Evolutionary conservation across 2,797 vertebrate genomes (phyloP).

Genomic region (Amazona finschi): DNA sequence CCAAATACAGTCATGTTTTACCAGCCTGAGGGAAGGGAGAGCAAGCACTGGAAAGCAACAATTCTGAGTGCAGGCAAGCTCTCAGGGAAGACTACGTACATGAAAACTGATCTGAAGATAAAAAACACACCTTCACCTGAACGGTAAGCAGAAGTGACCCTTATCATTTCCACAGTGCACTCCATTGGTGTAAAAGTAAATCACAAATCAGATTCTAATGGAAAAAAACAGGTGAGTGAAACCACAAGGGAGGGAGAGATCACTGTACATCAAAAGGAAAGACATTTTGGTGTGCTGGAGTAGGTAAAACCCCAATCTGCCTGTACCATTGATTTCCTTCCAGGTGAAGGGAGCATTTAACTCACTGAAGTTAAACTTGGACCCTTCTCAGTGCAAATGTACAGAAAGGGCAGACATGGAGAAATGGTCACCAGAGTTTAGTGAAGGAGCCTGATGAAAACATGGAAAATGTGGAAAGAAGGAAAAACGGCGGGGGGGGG

Average conservation of each 20-base stretch:
- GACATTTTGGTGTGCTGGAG: not conserved
- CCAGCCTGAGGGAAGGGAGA: not conserved
- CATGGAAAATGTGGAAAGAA: not conserved
- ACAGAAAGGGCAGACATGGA: not conserved
- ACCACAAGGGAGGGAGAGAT: not conserved
- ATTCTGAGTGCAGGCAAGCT: not conserved
- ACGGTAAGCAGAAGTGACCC: not conserved
- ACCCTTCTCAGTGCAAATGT: not conserved
- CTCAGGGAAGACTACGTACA: not conserved
- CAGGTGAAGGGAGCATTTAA: slow-evolving; percentile 24
- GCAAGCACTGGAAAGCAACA: not conserved
- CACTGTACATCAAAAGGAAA: not conserved
- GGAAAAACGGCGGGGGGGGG: not conserved
- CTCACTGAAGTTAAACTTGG: not conserved
- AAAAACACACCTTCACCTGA: not conserved
- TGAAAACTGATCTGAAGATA: not conserved
- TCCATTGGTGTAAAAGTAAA: not conserved
- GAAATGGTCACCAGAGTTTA: not conserved
- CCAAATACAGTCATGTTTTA: not conserved
- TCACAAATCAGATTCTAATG: not conserved
- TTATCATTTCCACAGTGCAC: not conserved
- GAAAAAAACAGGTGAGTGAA: not conserved
- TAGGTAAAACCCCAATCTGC: not conserved
- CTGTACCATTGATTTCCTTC: slow-evolving; percentile 10
- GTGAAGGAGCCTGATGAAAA: slow-evolving; percentile 27